Conservation (phyloP, 2,888 invertebrate species). For the Lasioglossum malachurum region DNA sequence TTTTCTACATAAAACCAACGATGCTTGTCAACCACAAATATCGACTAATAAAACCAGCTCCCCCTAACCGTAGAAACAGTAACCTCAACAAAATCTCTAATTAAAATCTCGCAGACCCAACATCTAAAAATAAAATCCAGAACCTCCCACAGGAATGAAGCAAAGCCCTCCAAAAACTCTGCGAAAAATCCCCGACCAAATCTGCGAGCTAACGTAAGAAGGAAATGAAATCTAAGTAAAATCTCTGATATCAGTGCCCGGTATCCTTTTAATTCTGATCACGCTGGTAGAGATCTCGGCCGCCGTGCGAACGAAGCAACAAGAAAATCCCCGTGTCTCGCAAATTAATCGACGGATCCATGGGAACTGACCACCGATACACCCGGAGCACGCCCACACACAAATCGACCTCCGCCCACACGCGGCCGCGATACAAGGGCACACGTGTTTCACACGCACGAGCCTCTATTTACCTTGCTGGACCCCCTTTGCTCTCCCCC, state of each 20-base stretch:
- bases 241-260: background rate
- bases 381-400: conserved; percentile 22
- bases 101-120: background rate
- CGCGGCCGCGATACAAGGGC: conserved; percentile 9
- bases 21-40: too few species aligned
- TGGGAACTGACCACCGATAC: conserved; percentile 35
- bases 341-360: conserved; percentile 34
- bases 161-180: background rate
- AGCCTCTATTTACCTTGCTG: conserved; percentile 17
- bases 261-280: background rate
- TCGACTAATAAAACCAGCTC: background rate
- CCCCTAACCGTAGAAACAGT: too few species aligned
- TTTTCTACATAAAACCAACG: background rate
- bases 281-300: background rate
- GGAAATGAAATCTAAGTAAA: background rate
- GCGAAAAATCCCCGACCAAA: background rate
- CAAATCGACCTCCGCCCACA: conserved; percentile 31
- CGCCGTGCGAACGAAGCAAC: background rate
- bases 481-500: background rate
- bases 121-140: background rate
- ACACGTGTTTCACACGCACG: conserved; percentile 12
- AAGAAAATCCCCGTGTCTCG: conserved; percentile 22
- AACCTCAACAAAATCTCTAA: too few species aligned
- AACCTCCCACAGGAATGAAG: background rate
- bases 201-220: background rate